Conservation (phyloP, 1,140 invertebrate species). For the Sinonovacula constricta region DNA sequence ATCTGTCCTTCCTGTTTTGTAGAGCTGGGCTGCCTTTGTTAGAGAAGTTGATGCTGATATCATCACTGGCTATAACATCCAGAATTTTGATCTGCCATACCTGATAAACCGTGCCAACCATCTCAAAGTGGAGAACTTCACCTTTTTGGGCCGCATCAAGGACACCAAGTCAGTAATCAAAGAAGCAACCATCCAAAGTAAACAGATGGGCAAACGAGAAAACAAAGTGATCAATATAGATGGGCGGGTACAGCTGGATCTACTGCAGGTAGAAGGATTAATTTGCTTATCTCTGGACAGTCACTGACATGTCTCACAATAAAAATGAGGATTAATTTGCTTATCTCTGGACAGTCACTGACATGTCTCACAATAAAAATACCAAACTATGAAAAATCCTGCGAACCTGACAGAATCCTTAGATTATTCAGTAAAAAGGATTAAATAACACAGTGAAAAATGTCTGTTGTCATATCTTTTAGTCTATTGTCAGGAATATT, state of each 20-base stretch:
- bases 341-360: too few relatives aligned
- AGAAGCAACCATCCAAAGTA: slow-evolving; percentile 94
- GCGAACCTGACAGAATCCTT: too few relatives aligned
- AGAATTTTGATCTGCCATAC: slow-evolving; percentile 99
- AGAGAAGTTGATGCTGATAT: slow-evolving; percentile 97
- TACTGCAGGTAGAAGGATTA: slow-evolving; percentile 91
- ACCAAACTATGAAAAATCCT: too few relatives aligned
- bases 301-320: too few relatives aligned
- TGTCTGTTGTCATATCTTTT: too few relatives aligned
- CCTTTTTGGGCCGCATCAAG: slow-evolving; percentile 87
- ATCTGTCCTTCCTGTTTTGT: slow-evolving; percentile 58
- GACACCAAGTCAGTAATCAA: slow-evolving; percentile 88
- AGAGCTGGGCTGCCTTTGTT: slow-evolving; percentile 98
- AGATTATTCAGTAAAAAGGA: too few relatives aligned
- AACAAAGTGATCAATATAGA: slow-evolving; percentile 99
- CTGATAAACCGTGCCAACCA: slow-evolving; percentile 88
- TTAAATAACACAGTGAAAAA: too few relatives aligned
- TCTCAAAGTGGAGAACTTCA: slow-evolving; percentile 79
- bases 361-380: too few relatives aligned
- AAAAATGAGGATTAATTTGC: too few relatives aligned
- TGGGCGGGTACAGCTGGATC: slow-evolving; percentile 96
- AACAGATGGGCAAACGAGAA: slow-evolving; percentile 97
- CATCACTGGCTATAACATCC: slow-evolving; percentile 99
- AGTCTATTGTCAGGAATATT: too few relatives aligned
- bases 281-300: too few relatives aligned